Percentiles rank a stretch among this genome's conserved stretches.
These are phyloP conservation scores for Zaprionus inermis DNA, from an alignment of 1,140 invertebrate genomes.

Conservation along the genomic window DNA sequence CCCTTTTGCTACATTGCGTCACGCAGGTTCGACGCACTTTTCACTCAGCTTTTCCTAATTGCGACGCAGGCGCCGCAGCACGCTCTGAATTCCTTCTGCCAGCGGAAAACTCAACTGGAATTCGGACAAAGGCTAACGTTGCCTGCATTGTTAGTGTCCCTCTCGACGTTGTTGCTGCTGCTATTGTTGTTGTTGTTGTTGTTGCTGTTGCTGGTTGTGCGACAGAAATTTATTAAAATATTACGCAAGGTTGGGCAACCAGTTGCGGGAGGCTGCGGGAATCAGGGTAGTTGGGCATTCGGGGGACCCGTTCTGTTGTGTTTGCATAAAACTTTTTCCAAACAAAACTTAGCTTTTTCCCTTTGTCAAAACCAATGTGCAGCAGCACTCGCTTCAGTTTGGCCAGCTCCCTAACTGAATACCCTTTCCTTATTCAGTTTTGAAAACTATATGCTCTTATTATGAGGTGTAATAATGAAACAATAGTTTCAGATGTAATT, in stretches of 20 bases:
- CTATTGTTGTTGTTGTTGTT: not conserved
- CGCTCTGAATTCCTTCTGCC: slow-evolving; percentile 5
- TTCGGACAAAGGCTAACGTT: slow-evolving; percentile 55
- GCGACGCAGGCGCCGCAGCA: slow-evolving; percentile 63
- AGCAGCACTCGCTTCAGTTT: too few relatives aligned
- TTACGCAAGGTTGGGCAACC: slow-evolving; percentile 78
- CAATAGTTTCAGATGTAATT: too few relatives aligned
- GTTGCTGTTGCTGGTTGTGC: slow-evolving; percentile 25
- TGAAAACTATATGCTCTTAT: not conserved
- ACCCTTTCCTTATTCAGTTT: not conserved
- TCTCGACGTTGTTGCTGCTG: too few relatives aligned
- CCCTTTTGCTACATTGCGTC: slow-evolving; percentile 21
- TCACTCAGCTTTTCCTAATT: slow-evolving; percentile 51
- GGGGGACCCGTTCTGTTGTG: slow-evolving; percentile 44
- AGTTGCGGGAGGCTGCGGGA: slow-evolving; percentile 45
- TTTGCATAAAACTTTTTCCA: slow-evolving; percentile 61
- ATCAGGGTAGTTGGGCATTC: not conserved
- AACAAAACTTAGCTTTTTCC: slow-evolving; percentile 51
- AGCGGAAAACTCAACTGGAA: slow-evolving; percentile 14
- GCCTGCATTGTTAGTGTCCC: slow-evolving; percentile 23
- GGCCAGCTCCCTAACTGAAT: not conserved
- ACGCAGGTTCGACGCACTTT: slow-evolving; percentile 68
- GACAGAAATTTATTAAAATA: slow-evolving; percentile 83
- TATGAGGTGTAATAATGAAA: too few relatives aligned
- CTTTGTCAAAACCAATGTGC: slow-evolving; percentile 28